Evolutionary conservation across 2,797 vertebrate species (phyloP).

Genomic region (Columba guinea): DNA sequence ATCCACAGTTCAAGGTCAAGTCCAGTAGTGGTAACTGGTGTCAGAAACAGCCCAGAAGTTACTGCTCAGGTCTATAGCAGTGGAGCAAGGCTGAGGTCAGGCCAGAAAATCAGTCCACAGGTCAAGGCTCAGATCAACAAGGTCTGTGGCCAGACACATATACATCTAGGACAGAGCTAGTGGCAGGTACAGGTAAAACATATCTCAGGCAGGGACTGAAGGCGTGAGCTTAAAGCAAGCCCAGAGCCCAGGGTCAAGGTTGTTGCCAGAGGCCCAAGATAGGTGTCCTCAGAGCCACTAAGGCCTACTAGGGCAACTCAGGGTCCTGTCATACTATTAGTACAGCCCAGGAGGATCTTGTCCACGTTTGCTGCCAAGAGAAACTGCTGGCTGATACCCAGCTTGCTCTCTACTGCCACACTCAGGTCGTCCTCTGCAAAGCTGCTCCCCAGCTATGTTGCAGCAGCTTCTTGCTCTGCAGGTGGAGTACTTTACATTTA

Average conservation of each 20-base stretch:
- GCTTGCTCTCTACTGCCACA: background rate
- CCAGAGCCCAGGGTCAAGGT: rapidly evolving
- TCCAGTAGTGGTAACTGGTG: background rate
- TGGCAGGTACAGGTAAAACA: background rate
- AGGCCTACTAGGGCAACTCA: background rate
- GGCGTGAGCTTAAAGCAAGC: background rate
- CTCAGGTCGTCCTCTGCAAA: background rate
- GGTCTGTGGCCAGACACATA: rapidly evolving
- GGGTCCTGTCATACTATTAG: background rate
- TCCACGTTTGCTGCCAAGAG: too few relatives aligned
- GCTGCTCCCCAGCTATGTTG: background rate
- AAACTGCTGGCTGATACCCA: too few relatives aligned
- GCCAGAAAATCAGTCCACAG: background rate
- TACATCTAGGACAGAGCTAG: background rate
- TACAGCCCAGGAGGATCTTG: background rate
- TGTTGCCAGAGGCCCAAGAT: background rate
- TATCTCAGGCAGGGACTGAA: background rate
- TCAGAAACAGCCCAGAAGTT: rapidly evolving
- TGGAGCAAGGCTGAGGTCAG: background rate
- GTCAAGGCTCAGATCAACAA: background rate
- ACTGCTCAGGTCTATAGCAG: background rate
- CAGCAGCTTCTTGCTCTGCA: background rate
- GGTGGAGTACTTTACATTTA: background rate
- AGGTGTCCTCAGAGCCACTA: background rate
- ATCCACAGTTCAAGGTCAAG: background rate